phyloP scores from a whole-genome alignment of 2,113 vertebrate species.

The Polypterus bichir region DNA sequence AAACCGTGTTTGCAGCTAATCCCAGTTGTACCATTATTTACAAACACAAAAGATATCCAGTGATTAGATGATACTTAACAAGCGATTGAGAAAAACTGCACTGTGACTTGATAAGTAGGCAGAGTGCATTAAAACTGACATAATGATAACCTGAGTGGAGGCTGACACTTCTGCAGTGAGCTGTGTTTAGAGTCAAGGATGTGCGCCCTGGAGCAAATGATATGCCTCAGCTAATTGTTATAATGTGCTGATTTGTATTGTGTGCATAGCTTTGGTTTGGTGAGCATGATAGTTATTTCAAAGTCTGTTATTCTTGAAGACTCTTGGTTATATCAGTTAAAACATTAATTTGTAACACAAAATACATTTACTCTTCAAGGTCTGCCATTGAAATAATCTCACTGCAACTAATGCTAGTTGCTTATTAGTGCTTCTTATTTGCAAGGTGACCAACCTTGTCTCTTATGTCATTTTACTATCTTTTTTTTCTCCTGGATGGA shows the following conservation, averaged over 20 bases:
- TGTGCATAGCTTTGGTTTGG: too few species aligned
- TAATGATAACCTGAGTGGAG: conserved; percentile 10
- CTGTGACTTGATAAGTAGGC: neutral
- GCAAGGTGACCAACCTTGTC: too few species aligned
- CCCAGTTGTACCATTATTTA: conserved; percentile 6
- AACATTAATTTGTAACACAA: too few species aligned
- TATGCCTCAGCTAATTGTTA: conserved; percentile 6
- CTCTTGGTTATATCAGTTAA: too few species aligned
- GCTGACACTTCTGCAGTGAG: neutral
- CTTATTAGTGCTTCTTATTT: too few species aligned
- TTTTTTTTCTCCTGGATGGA: too few species aligned
- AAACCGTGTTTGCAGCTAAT: neutral
- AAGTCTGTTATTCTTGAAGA: too few species aligned
- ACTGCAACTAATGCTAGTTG: too few species aligned
- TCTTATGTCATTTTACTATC: too few species aligned
- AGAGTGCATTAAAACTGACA: conserved; percentile 1
- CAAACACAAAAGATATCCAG: neutral
- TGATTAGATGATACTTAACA: conserved; percentile 6
- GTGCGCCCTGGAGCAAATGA: conserved; percentile 3
- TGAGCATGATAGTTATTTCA: too few species aligned
- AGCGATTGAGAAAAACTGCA: neutral
- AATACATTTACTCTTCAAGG: too few species aligned
- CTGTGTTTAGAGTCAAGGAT: conserved; percentile 6
- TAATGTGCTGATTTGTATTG: neutral
- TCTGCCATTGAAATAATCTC: too few species aligned